Base-by-base conservation (phyloP, 2,888 invertebrate genomes). In the Graphium colonna region DNA sequence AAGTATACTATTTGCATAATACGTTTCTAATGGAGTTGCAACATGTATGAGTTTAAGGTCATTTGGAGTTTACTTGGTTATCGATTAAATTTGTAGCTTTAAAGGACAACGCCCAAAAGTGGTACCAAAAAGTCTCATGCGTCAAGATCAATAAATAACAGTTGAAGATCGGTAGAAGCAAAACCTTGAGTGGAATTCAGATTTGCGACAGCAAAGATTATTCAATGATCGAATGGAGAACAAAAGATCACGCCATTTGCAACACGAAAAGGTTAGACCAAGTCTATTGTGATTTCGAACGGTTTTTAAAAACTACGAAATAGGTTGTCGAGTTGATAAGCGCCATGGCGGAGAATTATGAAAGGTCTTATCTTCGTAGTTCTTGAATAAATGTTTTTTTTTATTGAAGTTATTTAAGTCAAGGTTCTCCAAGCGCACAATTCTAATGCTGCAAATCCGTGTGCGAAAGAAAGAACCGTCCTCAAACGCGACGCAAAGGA, bases 211-310 rank as follows among this genome's bases (percentile, higher is more conserved):
- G 7, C 21, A 38, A 13, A 40, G 12, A 43, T 53, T 43, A 43
- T 18, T 21, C 31, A 16, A 44, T 9, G 17, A 48, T 49, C 39
- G 39, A 48, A 43, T 53, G 38, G 18, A 53, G 40, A 40, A 48
- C 48, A 48, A 49, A 28, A 48, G 48, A 53, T 44, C 53, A 53
- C 48, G 53, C 53, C 9, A 49, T 49, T 39, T 31, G 18, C 48
- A 16, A 21, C 31, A 44, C 43, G 53, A 48, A 49, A 33, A 38
- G 18, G 36, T 52, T 26, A 41, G 31, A 31, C 39, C 44, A 40
- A 44, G 17, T 10, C 15, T 21, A 47, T 47, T 52, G 44, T 44
- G 16, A 31, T 49, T 53, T 12, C 17, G 18, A 49, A 28, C 8
- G 18, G n/a, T 33, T 43, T 21, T 17, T 12, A 12, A 2, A 31